phyloP scores from a whole-genome alignment of 2,113 vertebrate species.

The Myrmophylax atrothorax region DNA sequence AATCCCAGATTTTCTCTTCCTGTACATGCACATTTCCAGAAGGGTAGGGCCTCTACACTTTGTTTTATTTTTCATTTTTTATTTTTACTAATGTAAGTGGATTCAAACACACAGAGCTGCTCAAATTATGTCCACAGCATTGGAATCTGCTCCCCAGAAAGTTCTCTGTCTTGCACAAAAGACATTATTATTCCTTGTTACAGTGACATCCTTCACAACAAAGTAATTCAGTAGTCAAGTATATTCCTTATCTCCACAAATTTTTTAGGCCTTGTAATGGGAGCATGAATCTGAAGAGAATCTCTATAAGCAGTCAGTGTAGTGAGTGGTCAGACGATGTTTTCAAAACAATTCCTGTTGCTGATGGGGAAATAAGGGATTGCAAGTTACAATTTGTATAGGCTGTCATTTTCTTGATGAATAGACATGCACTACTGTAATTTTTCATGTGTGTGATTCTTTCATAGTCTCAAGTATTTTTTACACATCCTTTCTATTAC shows the following conservation, averaged over 20 bases:
- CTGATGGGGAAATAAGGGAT: not conserved
- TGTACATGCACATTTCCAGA: not conserved
- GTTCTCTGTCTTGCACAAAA: not conserved
- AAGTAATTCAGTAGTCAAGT: not conserved
- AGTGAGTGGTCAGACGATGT: not conserved
- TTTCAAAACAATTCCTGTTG: not conserved
- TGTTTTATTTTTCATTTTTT: not conserved
- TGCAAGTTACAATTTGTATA: not conserved
- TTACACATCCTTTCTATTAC: not conserved
- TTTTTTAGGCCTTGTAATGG: not conserved
- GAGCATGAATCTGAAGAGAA: not conserved
- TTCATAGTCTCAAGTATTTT: not conserved
- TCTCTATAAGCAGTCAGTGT: not conserved
- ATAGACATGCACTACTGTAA: not conserved
- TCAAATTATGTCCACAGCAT: not conserved
- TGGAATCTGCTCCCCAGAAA: not conserved
- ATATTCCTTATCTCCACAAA: not conserved
- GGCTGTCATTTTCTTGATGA: not conserved
- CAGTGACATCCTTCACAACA: not conserved
- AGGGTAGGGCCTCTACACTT: not conserved
- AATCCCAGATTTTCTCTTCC: not conserved
- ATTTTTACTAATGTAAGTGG: not conserved
- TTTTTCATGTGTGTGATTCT: not conserved
- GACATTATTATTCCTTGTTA: not conserved
- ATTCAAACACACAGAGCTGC: not conserved